Conservation (phyloP, 1,140 invertebrate species). For the Sycophila sp. region DNA sequence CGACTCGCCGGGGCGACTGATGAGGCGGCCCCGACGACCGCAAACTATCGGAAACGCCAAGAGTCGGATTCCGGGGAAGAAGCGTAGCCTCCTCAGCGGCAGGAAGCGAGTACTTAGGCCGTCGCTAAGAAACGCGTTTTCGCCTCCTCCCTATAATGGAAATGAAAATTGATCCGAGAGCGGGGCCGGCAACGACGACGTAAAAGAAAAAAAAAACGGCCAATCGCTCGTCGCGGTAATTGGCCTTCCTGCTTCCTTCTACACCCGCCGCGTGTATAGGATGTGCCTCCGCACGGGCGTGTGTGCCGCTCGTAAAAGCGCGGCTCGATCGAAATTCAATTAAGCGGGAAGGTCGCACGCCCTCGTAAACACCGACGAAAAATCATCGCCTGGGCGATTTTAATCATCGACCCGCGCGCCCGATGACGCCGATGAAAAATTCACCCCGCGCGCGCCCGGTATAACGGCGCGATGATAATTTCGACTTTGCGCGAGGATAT, state of each 20-base stretch:
- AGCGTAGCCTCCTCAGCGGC: conserved; percentile 44
- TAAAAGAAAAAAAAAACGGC: no score
- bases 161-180: conserved; percentile 53
- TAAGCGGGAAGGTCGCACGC: no score
- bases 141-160: conserved; percentile 38
- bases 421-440: conserved; percentile 12
- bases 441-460: no score
- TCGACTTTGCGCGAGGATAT: conserved; percentile 25
- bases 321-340: not conserved
- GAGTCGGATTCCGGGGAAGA: no score
- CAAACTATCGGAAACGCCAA: conserved; percentile 64
- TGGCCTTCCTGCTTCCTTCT: not conserved
- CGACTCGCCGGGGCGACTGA: no score
- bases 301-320: no score
- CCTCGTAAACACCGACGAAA: no score
- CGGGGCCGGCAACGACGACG: not conserved
- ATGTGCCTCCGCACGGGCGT: no score
- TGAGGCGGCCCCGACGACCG: conserved; percentile 48
- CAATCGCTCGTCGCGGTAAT: conserved; percentile 18
- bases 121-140: conserved; percentile 53
- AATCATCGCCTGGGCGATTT: not conserved
- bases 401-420: not conserved
- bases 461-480: conserved; percentile 17
- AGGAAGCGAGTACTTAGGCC: conserved; percentile 56
- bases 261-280: not conserved